Base-by-base conservation (phyloP, 2,888 invertebrate species). In the Callimorpha dominula region DNA sequence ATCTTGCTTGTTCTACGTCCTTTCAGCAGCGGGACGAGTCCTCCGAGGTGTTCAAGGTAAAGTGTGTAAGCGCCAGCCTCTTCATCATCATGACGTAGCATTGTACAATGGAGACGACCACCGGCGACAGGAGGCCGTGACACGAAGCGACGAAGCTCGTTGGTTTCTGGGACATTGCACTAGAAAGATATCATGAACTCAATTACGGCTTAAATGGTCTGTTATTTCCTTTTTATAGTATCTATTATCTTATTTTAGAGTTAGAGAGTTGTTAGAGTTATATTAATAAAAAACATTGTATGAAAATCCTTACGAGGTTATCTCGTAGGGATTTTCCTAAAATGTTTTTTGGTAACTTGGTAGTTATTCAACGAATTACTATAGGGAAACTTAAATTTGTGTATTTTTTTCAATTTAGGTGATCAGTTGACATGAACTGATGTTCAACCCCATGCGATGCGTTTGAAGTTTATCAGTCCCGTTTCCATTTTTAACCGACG, bases 1-100 rank as follows among this genome's bases (percentile, higher is more conserved):
- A 99, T 98, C 95, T 99, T 99, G 92, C 99, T 99, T 76, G 99
- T 99, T 77, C 99, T 96, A 85, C 99, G 98, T 42, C 99, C 99
- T 90, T 99, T 99, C 17, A 99, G 96, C 71, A 99, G 96, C 0
- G 99, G 99, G 80, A 99, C 99, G 67, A 99, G 96, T 1, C 99
- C 99, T 5, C 99, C 99, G 54, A 99, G 96, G 92, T 99, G 99
- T 91, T 99, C 99, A 84, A 99, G 96, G 92, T 99, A 99, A 17
- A 98, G 94, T 0, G 98, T 98, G 90, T 98, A 98, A 83, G 98
- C 98, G 52, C 97, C 98, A 20, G 97, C 94, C 85, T 97, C 97
- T 74, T 97, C 97, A 85, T 99, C 99, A 79, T 98, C 98, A 89
- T 99, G 99, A 0, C 99, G 97, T 76, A 99, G 97, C 98, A 99